Evolutionary conservation across 2,113 vertebrate species (phyloP).

Genomic region (Acanthochromis polyacanthus): DNA sequence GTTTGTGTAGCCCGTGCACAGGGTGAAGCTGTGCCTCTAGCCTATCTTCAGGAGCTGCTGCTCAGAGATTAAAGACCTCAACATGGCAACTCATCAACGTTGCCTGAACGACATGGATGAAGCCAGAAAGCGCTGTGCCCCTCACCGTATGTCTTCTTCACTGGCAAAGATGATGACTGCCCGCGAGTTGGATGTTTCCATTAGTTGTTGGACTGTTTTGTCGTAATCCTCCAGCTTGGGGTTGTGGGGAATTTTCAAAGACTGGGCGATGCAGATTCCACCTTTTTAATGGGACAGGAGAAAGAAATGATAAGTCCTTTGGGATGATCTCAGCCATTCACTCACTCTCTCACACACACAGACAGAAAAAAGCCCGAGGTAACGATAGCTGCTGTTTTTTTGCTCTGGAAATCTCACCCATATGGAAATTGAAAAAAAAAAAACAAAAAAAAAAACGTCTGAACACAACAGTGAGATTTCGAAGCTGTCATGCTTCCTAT

Average conservation of each 20-base stretch:
- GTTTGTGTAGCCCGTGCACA: constrained; percentile 62
- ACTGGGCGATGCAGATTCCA: constrained; percentile 96
- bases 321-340: constrained; percentile 53
- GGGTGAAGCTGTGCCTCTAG: constrained; percentile 64
- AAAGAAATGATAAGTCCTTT: constrained; percentile 63
- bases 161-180: constrained; percentile 93
- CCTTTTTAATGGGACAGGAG: constrained; percentile 81
- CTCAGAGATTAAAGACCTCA: constrained; percentile 70
- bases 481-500: constrained; percentile 39
- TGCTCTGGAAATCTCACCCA: constrained; percentile 21
- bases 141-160: constrained; percentile 94
- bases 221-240: constrained; percentile 92
- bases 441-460: constrained; percentile 8
- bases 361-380: constrained; percentile 45
- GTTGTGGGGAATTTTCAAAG: constrained; percentile 94
- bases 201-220: constrained; percentile 91
- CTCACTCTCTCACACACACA: constrained; percentile 13
- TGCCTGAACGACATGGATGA: constrained; percentile 32
- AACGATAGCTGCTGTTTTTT: constrained; percentile 31
- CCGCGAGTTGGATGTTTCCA: constrained; percentile 91
- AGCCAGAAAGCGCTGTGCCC: constrained; percentile 22
- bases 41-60: constrained; percentile 63
- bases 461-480: constrained; percentile 45
- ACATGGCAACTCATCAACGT: constrained; percentile 49
- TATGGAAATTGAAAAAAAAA: constrained; percentile 38